A percentile compares a stretch with the other conserved stretches of the same genome.
These are phyloP conservation scores for Periophthalmus magnuspinnatus DNA, from an alignment of 2,797 vertebrate species.

Conservation along the genomic window DNA sequence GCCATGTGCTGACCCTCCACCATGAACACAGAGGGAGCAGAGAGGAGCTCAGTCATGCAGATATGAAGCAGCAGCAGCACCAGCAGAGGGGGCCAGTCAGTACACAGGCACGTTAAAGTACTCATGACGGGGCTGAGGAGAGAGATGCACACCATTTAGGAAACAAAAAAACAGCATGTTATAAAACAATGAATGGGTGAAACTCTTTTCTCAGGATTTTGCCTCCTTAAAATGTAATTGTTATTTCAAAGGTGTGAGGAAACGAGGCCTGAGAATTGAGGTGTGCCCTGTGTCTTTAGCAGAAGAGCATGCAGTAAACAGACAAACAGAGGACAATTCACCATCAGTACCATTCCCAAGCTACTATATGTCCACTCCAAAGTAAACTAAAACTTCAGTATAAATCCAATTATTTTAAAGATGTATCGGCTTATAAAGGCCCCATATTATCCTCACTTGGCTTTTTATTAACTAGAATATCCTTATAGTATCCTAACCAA, in stretches of 20 bases:
- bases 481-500: neutral
- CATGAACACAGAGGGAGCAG: conserved; percentile 71
- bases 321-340: conserved; percentile 25
- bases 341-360: neutral
- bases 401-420: too few species aligned
- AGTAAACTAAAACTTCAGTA: neutral
- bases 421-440: neutral
- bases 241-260: too few species aligned
- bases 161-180: conserved; percentile 45
- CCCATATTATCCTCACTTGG: neutral
- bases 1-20: conserved; percentile 20
- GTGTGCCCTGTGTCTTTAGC: conserved; percentile 3
- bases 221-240: neutral
- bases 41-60: conserved; percentile 81
- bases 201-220: neutral
- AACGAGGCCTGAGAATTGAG: too few species aligned
- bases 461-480: neutral
- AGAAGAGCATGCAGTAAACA: conserved; percentile 37
- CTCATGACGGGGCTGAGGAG: conserved; percentile 94
- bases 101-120: conserved; percentile 99
- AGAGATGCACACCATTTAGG: conserved; percentile 88
- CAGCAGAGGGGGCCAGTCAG: conserved; percentile 86
- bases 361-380: neutral
- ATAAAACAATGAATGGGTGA: neutral
- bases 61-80: conserved; percentile 76